Conservation (phyloP, 1,140 invertebrate species). For the Orius insidiosus region DNA sequence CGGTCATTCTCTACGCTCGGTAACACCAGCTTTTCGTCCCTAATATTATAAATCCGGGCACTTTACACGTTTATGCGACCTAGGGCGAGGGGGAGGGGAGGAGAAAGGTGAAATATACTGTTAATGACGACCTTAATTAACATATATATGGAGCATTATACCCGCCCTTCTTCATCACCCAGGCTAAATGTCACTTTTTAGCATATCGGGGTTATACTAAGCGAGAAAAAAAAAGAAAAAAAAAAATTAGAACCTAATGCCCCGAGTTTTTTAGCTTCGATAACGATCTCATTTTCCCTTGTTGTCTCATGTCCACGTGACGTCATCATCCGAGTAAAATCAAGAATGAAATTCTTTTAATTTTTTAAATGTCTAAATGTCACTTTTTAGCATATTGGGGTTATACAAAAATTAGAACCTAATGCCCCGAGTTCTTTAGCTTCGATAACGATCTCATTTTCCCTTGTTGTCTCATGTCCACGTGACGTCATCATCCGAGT, state of each 20-base stretch:
- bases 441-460: too few relatives aligned
- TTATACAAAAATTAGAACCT: too few relatives aligned
- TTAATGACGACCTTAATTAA: constrained; percentile 12
- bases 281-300: too few relatives aligned
- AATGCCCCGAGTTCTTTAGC: too few relatives aligned
- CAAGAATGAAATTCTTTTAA: too few relatives aligned
- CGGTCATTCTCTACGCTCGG: constrained; percentile 6
- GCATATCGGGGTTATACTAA: constrained; percentile 3
- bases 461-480: too few relatives aligned
- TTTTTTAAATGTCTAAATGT: too few relatives aligned
- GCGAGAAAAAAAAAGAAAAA: background rate
- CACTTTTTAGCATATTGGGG: too few relatives aligned
- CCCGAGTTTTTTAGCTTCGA: too few relatives aligned
- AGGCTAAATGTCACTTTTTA: constrained; percentile 6
- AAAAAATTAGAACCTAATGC: background rate
- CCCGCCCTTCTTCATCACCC: background rate
- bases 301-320: too few relatives aligned
- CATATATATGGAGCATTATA: constrained; percentile 11
- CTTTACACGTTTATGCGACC: constrained; percentile 1
- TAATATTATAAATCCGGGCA: constrained; percentile 10
- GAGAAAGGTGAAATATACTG: constrained; percentile 9
- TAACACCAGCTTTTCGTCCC: background rate
- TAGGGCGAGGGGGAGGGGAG: background rate
- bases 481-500: too few relatives aligned
- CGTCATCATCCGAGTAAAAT: too few relatives aligned